A percentile compares a stretch with the other conserved stretches of the same genome.
phyloP scores from a whole-genome alignment of 1,140 invertebrate species.

The Macrobrachium nipponense region DNA sequence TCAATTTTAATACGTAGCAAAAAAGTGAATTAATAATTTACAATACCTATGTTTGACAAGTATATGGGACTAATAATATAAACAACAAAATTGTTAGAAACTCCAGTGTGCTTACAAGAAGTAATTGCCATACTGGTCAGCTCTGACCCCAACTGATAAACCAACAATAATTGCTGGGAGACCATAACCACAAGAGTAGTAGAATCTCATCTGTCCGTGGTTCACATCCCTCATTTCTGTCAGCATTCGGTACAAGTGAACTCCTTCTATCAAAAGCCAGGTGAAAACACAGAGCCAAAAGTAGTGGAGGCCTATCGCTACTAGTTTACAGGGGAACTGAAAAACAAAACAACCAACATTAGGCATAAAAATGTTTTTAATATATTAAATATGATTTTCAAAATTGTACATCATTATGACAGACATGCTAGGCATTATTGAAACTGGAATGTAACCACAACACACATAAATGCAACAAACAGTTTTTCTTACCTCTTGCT shows the following conservation, averaged over 20 bases:
- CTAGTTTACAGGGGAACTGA: slow-evolving; percentile 87
- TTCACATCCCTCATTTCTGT: slow-evolving; percentile 97
- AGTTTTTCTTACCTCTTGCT: slow-evolving; percentile 69
- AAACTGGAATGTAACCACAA: background rate
- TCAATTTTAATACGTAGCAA: too few relatives aligned
- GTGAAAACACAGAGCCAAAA: slow-evolving; percentile 89
- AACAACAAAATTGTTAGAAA: background rate
- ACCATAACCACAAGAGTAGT: slow-evolving; percentile 95
- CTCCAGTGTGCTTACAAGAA: slow-evolving; percentile 58
- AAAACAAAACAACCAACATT: slow-evolving; percentile 53
- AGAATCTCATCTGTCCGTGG: slow-evolving; percentile 93
- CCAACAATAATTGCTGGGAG: slow-evolving; percentile 92
- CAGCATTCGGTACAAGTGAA: slow-evolving; percentile 94
- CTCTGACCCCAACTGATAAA: slow-evolving; percentile 89
- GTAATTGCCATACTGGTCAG: slow-evolving; percentile 94
- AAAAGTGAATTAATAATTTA: too few relatives aligned
- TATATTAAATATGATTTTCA: too few relatives aligned
- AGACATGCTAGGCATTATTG: background rate
- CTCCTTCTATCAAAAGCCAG: slow-evolving; percentile 91
- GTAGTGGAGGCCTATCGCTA: slow-evolving; percentile 93
- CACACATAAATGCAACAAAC: too few relatives aligned
- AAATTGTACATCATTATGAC: background rate
- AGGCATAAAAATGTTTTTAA: background rate
- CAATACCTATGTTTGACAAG: too few relatives aligned
- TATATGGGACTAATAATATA: too few relatives aligned